A percentile compares a stretch with the other conserved stretches of the same genome.
Evolutionary conservation across 2,888 invertebrate species (phyloP).

Genomic region (Platypus cylindrus): DNA sequence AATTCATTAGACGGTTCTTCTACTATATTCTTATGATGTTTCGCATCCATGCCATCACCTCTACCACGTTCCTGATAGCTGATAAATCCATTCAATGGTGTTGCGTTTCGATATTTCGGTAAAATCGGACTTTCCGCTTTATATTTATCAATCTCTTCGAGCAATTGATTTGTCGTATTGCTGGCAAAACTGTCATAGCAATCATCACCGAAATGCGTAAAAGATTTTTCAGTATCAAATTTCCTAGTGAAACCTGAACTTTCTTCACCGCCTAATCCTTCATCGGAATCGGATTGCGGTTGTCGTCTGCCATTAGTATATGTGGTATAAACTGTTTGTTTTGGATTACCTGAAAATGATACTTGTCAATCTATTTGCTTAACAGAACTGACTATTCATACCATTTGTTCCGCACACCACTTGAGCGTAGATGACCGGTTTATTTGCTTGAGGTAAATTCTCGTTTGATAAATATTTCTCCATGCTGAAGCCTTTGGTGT

Average conservation of each 20-base stretch:
- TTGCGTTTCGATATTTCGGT: conserved; percentile 48
- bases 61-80: conserved; percentile 44
- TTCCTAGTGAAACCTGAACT: conserved; percentile 31
- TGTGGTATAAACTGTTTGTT: conserved; percentile 43
- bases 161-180: conserved; percentile 38
- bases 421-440: conserved; percentile 63
- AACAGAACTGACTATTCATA: conserved; percentile 4
- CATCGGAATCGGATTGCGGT: conserved; percentile 61
- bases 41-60: conserved; percentile 55
- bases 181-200: conserved; percentile 23
- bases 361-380: background rate
- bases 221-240: conserved; percentile 22
- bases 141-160: conserved; percentile 35
- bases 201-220: conserved; percentile 38
- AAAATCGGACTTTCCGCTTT: conserved; percentile 43
- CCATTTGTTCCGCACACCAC: conserved; percentile 44
- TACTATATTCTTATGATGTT: conserved; percentile 40
- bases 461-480: conserved; percentile 27
- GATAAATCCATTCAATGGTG: conserved; percentile 32
- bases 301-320: conserved; percentile 36
- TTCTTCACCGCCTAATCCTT: conserved; percentile 64
- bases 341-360: conserved; percentile 20
- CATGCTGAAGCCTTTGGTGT: conserved; percentile 47
- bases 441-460: conserved; percentile 30
- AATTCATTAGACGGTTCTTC: conserved; percentile 22